Evolutionary conservation across 2,113 vertebrate genomes (phyloP).

Genomic region (Sakesphorus luctuosus): DNA sequence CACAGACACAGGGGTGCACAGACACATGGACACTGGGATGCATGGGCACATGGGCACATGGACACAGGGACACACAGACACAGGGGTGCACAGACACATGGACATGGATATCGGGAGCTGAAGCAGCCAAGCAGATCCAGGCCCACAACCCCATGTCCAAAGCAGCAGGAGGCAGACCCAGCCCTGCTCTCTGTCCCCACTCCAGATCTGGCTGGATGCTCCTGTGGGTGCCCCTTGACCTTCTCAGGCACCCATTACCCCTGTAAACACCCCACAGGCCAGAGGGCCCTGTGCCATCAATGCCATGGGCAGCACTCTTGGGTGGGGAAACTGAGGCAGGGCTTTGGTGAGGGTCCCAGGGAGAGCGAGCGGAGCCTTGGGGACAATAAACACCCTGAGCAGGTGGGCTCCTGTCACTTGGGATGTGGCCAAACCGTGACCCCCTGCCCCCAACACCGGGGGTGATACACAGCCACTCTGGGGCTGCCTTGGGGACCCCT

Average conservation of each 20-base stretch:
- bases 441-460: rapidly evolving
- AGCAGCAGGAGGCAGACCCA: rapidly evolving
- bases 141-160: rapidly evolving
- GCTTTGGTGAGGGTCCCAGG: too few species aligned
- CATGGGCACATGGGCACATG: neutral
- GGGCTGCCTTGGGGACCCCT: neutral
- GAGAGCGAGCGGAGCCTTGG: neutral
- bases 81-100: rapidly evolving
- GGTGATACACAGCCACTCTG: neutral
- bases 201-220: rapidly evolving
- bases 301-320: neutral
- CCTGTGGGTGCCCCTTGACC: neutral
- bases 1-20: too few species aligned
- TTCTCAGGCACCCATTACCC: neutral
- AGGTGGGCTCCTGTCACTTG: neutral
- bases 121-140: neutral
- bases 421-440: neutral
- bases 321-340: neutral
- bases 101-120: rapidly evolving
- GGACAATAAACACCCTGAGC: neutral
- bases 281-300: rapidly evolving
- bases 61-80: neutral
- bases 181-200: neutral
- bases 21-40: too few species aligned
- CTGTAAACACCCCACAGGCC: rapidly evolving